Evolutionary conservation across 2,888 invertebrate species (phyloP).

Genomic region (Andrena chrysosceles): DNA sequence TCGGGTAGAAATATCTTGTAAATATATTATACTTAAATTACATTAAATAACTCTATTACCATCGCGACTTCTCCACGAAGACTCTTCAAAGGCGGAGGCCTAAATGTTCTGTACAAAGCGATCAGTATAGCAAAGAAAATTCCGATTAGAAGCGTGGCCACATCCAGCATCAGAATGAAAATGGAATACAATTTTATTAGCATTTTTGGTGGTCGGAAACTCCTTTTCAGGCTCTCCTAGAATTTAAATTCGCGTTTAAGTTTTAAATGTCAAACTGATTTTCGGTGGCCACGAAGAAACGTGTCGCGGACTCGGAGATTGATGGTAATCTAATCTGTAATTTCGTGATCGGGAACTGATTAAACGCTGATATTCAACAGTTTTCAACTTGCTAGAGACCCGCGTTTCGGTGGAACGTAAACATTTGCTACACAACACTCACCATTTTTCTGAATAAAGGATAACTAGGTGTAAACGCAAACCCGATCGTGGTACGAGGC

Average conservation of each 20-base stretch:
- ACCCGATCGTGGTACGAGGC: neutral
- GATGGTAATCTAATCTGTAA: neutral
- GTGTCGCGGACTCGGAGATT: neutral
- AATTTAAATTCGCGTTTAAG: constrained; percentile 15
- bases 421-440: constrained; percentile 9
- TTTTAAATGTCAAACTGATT: neutral
- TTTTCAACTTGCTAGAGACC: neutral
- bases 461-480: neutral
- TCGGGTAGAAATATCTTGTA: neutral
- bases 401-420: neutral
- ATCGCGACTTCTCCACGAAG: constrained; percentile 88
- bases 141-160: constrained; percentile 86
- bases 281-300: neutral
- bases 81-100: constrained; percentile 87
- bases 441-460: constrained; percentile 40
- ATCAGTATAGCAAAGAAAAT: constrained; percentile 86
- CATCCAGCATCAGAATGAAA: constrained; percentile 86
- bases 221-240: constrained; percentile 51
- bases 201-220: constrained; percentile 83
- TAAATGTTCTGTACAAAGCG: constrained; percentile 86
- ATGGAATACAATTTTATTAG: constrained; percentile 87
- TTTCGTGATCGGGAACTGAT: neutral
- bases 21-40: neutral
- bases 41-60: constrained; percentile 82
- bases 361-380: neutral